These are phyloP conservation scores for Paedocypris sp. DNA, from an alignment of 2,113 vertebrate species.

Conservation along the genomic window DNA sequence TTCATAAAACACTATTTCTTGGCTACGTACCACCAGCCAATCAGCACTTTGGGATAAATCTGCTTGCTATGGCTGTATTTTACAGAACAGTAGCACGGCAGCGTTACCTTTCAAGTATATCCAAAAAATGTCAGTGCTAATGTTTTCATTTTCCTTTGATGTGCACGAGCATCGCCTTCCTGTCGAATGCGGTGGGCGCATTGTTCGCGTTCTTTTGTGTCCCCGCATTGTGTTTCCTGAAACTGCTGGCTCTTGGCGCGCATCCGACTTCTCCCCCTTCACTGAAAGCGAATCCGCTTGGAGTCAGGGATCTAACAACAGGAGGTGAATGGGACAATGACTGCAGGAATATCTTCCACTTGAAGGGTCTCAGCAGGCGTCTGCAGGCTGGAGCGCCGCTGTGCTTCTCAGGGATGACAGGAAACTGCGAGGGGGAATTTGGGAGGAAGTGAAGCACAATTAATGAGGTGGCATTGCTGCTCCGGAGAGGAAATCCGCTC, in stretches of 20 bases:
- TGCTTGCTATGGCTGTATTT: not conserved
- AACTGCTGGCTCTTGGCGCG: slow-evolving; percentile 38
- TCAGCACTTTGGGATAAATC: not conserved
- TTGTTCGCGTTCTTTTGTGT: slow-evolving; percentile 22
- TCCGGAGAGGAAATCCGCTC: too few relatives aligned
- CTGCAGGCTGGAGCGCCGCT: not conserved
- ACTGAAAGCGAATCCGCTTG: slow-evolving; percentile 44
- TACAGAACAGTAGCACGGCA: not conserved
- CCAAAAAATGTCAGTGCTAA: slow-evolving; percentile 3
- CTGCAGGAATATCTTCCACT: slow-evolving; percentile 40
- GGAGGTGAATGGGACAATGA: slow-evolving; percentile 38
- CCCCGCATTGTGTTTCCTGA: slow-evolving; percentile 30
- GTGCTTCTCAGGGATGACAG: not conserved
- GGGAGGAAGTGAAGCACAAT: too few relatives aligned
- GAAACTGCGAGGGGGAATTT: too few relatives aligned
- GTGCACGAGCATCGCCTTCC: slow-evolving; percentile 33
- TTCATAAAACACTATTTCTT: too few relatives aligned
- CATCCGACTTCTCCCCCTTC: slow-evolving; percentile 27
- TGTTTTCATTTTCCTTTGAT: slow-evolving; percentile 31
- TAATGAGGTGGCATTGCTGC: too few relatives aligned
- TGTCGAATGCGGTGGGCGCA: slow-evolving; percentile 23
- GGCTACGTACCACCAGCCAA: too few relatives aligned
- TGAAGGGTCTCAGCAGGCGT: slow-evolving; percentile 31
- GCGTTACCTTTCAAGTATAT: not conserved
- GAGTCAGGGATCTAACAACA: slow-evolving; percentile 31